Percentiles rank a stretch among this genome's conserved stretches.
Evolutionary conservation across 2,113 vertebrate species (phyloP).

Genomic region (Centropus bengalensis): DNA sequence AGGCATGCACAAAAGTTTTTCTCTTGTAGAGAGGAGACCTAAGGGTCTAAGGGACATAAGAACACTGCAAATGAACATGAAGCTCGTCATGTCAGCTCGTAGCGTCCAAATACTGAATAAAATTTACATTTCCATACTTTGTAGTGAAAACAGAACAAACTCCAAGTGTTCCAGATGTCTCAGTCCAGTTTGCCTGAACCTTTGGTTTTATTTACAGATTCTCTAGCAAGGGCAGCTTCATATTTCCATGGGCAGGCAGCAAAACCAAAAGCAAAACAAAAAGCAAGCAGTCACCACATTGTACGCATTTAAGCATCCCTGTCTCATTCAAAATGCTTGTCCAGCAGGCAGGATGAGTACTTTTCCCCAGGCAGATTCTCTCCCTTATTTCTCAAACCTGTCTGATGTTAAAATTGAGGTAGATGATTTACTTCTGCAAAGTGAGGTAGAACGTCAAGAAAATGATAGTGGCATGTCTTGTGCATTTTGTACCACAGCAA

Average conservation of each 20-base stretch:
- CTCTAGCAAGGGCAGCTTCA: constrained; percentile 32
- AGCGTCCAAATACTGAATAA: constrained; percentile 76
- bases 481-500: constrained; percentile 64
- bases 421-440: constrained; percentile 67
- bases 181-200: constrained; percentile 26
- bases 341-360: constrained; percentile 33
- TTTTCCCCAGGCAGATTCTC: constrained; percentile 32
- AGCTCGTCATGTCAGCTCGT: constrained; percentile 8
- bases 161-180: not conserved
- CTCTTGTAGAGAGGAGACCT: constrained; percentile 91
- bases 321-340: not conserved
- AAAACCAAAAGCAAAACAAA: constrained; percentile 17
- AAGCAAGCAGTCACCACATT: constrained; percentile 5
- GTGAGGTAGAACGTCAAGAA: constrained; percentile 76
- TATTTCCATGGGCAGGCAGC: constrained; percentile 46
- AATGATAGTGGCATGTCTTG: constrained; percentile 59
- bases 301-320: not conserved
- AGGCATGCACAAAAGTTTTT: constrained; percentile 80
- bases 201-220: constrained; percentile 60
- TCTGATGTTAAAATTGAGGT: constrained; percentile 71
- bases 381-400: constrained; percentile 45
- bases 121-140: not conserved
- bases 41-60: constrained; percentile 79
- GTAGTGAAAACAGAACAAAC: not conserved
- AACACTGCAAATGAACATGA: constrained; percentile 72